Conservation (phyloP, 2,113 vertebrate species). For the Trinectes maculatus region DNA sequence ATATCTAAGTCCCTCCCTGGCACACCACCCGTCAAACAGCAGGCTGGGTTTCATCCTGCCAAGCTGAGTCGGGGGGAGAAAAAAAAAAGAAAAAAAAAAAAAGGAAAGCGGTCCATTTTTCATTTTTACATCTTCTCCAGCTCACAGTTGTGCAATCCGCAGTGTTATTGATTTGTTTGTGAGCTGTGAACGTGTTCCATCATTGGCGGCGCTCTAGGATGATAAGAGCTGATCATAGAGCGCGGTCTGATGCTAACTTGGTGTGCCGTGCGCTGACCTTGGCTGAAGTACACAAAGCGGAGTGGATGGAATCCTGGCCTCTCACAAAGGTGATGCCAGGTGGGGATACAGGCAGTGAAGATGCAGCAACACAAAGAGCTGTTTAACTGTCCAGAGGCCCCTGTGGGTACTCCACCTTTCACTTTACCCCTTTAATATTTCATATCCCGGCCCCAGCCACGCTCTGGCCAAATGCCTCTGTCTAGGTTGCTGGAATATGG, state of each 20-base stretch:
- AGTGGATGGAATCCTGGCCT: conserved; percentile 48
- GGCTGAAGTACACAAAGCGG: conserved; percentile 58
- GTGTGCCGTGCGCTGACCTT: conserved; percentile 63
- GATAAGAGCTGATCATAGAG: conserved; percentile 73
- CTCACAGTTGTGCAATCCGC: conserved; percentile 59
- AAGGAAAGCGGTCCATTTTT: conserved; percentile 42
- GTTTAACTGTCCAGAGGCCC: conserved; percentile 79
- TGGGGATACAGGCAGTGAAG: conserved; percentile 67
- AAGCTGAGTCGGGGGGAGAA: conserved; percentile 32
- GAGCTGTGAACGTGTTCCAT: conserved; percentile 61
- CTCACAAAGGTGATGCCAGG: conserved; percentile 52
- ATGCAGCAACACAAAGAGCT: conserved; percentile 71
- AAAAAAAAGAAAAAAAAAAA: conserved; percentile 17
- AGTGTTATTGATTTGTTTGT: conserved; percentile 70
- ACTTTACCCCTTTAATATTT: conserved; percentile 85
- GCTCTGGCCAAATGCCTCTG: conserved; percentile 70
- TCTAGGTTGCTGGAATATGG: conserved; percentile 82
- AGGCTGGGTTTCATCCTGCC: conserved; percentile 60
- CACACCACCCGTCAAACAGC: conserved; percentile 61
- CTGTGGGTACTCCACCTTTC: conserved; percentile 77
- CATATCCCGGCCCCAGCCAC: conserved; percentile 71
- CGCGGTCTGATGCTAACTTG: conserved; percentile 63
- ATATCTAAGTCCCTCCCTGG: conserved; percentile 68
- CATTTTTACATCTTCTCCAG: conserved; percentile 56
- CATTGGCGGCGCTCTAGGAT: conserved; percentile 47